phyloP scores from a whole-genome alignment of 2,888 invertebrate genomes.

The Phaonia tiefii region DNA sequence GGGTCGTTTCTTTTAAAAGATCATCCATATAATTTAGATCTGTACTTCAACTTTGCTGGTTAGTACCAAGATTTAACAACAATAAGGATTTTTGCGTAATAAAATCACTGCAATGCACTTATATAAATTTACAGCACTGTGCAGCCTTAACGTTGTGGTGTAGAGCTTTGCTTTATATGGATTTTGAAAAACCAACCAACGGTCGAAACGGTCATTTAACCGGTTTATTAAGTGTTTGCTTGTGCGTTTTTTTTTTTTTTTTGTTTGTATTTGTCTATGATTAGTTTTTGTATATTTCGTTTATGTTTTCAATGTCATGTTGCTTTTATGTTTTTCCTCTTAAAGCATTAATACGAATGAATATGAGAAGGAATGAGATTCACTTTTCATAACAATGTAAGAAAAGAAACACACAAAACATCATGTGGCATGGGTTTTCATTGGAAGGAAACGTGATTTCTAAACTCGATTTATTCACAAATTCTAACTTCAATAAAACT shows the following conservation, averaged over 20 bases:
- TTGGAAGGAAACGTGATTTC: no score
- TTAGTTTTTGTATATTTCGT: conserved; percentile 36
- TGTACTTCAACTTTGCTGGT: no score
- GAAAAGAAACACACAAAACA: no score
- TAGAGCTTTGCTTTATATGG: not conserved
- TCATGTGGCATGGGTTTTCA: no score
- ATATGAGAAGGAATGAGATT: not conserved
- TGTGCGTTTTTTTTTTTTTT: conserved; percentile 29
- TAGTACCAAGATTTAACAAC: no score
- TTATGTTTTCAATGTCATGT: conserved; percentile 62
- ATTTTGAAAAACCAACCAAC: conserved; percentile 41
- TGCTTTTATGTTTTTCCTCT: conserved; percentile 23
- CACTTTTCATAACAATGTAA: not conserved
- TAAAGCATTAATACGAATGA: not conserved
- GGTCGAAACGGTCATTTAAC: conserved; percentile 58
- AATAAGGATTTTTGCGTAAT: no score
- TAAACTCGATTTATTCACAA: no score
- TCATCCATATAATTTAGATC: no score
- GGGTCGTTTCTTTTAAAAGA: no score
- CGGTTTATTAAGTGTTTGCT: conserved; percentile 48
- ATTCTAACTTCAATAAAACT: no score
- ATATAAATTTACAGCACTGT: no score
- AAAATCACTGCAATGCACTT: no score
- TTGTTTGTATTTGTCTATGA: not conserved
- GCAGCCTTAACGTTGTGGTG: not conserved